Evolutionary conservation across 2,113 vertebrate species (phyloP), one percentile per base, ranked within the genome.

Genomic region (Sceloporus tristichus): DNA sequence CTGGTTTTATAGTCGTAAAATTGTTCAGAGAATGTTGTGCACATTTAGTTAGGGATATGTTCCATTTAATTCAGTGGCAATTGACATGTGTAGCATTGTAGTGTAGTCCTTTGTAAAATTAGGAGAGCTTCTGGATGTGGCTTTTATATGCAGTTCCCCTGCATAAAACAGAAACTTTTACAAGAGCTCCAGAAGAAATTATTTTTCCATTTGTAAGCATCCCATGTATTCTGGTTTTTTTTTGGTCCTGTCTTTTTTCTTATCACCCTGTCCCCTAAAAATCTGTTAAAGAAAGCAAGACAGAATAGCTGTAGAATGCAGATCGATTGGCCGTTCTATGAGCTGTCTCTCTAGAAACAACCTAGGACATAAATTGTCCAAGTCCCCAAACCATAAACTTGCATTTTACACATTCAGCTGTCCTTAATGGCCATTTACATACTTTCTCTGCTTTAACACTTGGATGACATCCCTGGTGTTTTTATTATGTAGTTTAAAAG

Each of bases 361-460:
- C 48, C 9, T 80, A 59, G n/a, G 8, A 42, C 40, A 34, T 73
- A 87, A 87, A 59, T 27, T 42, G 71, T 38, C 25, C 56, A 2
- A 62, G 13, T 75, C 62, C 23, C 23, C 21, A 84, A 88, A 27
- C 65, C 88, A 21, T 42, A 74, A 62, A 40, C 23, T 62, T 76
- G 34, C 73, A 27, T 42, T 85, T 65, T 48, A 65, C 84, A 76
- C 21, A 48, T 62, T 77, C 42, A 86, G 11, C 7, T 79, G 48
- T 25, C 65, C 62, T 70, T 68, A 54, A 38, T 19, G 16, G 29
- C 38, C 29, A 23, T 27, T 54, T 54, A 42, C 65, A 70, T 70
- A 42, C 21, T 34, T 34, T 53, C 25, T n/a, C 65, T 34, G 27
- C 23, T 65, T 81, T 84, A 91, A 76, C 89, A 21, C 65, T 53